Conservation (phyloP, 1,140 invertebrate species). For the Danaus plexippus region DNA sequence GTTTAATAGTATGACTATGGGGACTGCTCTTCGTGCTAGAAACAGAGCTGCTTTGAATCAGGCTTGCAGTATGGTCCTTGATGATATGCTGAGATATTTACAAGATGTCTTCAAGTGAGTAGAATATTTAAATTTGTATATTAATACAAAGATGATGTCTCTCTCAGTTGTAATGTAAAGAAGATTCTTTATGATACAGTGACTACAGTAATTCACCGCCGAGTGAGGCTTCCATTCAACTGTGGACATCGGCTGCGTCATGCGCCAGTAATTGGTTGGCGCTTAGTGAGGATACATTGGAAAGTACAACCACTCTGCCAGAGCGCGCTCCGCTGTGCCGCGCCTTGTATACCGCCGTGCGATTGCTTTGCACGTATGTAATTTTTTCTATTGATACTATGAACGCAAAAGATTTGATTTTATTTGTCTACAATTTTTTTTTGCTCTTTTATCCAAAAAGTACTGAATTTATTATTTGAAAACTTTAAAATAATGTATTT, state of each 20-base stretch:
- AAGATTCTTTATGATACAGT: constrained; percentile 16
- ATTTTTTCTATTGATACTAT: neutral
- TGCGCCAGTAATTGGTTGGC: constrained; percentile 56
- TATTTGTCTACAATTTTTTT: neutral
- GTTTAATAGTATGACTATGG: constrained; percentile 70
- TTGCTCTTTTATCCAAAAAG: too few relatives aligned
- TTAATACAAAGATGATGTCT: neutral
- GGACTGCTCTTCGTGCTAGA: constrained; percentile 43
- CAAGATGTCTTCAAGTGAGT: constrained; percentile 57
- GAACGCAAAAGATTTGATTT: neutral
- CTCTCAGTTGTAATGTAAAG: neutral
- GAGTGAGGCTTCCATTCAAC: constrained; percentile 35
- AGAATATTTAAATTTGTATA: constrained; percentile 3
- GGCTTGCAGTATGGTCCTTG: constrained; percentile 51
- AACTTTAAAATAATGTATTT: too few relatives aligned
- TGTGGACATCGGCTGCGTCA: constrained; percentile 45
- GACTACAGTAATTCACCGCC: constrained; percentile 46
- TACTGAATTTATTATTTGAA: too few relatives aligned
- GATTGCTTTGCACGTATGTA: constrained; percentile 51
- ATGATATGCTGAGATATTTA: constrained; percentile 55
- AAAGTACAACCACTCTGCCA: constrained; percentile 29
- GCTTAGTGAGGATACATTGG: constrained; percentile 34
- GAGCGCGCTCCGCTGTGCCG: constrained; percentile 49
- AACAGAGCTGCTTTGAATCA: constrained; percentile 50
- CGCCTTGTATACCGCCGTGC: constrained; percentile 46